Base-by-base conservation (phyloP, 2,797 vertebrate genomes). In the Peromyscus melanophrys region DNA sequence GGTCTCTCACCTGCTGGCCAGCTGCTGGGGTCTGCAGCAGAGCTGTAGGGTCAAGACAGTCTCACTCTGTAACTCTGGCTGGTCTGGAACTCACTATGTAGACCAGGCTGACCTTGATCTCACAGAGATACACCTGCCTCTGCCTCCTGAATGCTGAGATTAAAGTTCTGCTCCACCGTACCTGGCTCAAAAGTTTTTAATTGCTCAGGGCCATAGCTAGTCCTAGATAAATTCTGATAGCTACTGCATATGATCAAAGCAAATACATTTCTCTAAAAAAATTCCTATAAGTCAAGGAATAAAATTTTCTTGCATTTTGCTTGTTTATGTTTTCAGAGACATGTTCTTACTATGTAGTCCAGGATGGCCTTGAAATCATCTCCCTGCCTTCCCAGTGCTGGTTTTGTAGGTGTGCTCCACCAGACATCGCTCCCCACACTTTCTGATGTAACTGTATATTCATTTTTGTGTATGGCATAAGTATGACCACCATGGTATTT, bases 211-310 rank as follows among this genome's bases (percentile, higher is more conserved):
- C 34, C 73, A 76, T 27, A 86, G 23, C 81, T 91, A 6, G 40
- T 87, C 16, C 25, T 95, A 90, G 52, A 34, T 96, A 92, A 87
- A 94, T 88, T 83, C 25, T 84, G 43, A 89, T 77, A 57, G 16
- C 31, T 34, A 61, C 89, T 89, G 25, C n/a, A 63, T 78, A 34
- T 57, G 27, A 84, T n/a, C 43, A 95, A 90, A 71, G 40, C 29
- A 57, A 95, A 71, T 23, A 25, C 84, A 29, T 57, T 90, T 57
- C 19, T 29, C n/a, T 13, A 75, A 10, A 67, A 57, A 87, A 87
- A 21, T 69, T 40, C 8, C 17, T 92, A 69, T 13, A 0, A 57
- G 69, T 3, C 59, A 40, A 63, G 71, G 71, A 88, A 27, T 52
- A 92, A 80, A 84, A 83, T 71, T 31, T n/a, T 19, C 25, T 78